Evolutionary conservation across 2,888 invertebrate genomes (phyloP), one percentile per base, ranked within the genome.

Genomic region (Zonitis immaculata): DNA sequence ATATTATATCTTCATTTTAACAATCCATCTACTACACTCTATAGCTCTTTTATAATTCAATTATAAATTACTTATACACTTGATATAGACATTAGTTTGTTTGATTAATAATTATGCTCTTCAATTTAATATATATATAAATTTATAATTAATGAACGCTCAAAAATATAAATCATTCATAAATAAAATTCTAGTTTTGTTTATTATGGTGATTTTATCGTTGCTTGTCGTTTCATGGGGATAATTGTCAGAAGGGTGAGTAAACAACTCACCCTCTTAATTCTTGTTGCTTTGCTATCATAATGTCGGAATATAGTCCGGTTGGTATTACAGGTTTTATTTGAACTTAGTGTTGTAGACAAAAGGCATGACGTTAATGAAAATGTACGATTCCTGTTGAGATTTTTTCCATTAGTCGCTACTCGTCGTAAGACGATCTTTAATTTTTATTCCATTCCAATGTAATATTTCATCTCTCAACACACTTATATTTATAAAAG

Each of bases 41-140:
- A 27, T 44, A 51, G 35, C 49, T 27, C 32, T 51, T 48, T 39
- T 43, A 46, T 51, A 51, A 55, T 55, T 51, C 45, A 55, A 49
- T 51, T 49, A 22, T 27, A 25, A 51, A 51, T 43, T 43, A 46
- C 22, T 16, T 26, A 26, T 43, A 47, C 44, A 44, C 11, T 6
- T n/a, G 39, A 39, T 20, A 32, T 4, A 30, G n/a, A 30, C 8
- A 11, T 11, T 18, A 39, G 18, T 39, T 39, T 18, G 14, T 3
- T 35, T 14, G 1, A 14, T 32, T 5, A n/a, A n/a, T n/a, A n/a
- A n/a, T n/a, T n/a, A n/a, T n/a, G n/a, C n/a, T n/a, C n/a, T n/a
- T n/a, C n/a, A n/a, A n/a, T n/a, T n/a, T n/a, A n/a, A n/a, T n/a
- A n/a, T n/a, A n/a, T n/a, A n/a, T n/a, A n/a, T n/a, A n/a, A n/a